Evolutionary conservation across 2,113 vertebrate species (phyloP).

Genomic region (Thamnophis sirtalis): DNA sequence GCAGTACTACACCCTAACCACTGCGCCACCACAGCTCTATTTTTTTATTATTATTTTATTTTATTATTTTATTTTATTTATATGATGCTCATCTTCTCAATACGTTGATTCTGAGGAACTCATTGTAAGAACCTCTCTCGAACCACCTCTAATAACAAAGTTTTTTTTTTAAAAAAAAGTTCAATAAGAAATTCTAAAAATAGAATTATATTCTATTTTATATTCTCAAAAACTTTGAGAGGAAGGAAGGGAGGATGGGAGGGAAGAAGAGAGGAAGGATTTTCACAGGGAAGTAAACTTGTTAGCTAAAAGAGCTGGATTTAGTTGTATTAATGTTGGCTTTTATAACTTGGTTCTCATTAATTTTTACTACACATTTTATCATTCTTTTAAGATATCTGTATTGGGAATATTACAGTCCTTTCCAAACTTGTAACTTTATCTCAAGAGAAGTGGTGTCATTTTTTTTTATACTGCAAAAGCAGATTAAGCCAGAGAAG

Average conservation of each 20-base stretch:
- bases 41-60: too few relatives aligned
- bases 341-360: neutral
- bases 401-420: neutral
- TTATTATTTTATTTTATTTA: neutral
- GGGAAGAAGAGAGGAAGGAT: neutral
- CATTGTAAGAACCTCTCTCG: neutral
- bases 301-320: neutral
- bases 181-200: neutral
- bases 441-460: neutral
- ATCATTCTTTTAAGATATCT: neutral
- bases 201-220: too few relatives aligned
- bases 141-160: neutral
- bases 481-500: neutral
- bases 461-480: neutral
- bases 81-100: neutral
- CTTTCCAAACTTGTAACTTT: neutral
- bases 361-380: neutral
- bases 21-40: too few relatives aligned
- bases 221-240: neutral
- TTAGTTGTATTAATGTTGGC: neutral
- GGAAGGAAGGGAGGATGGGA: neutral
- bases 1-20: too few relatives aligned
- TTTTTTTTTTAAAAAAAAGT: neutral
- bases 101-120: neutral
- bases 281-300: neutral